Evolutionary conservation across 2,888 invertebrate genomes (phyloP), one percentile per base, ranked within the genome.

Genomic region (Protodeltote pygarga): DNA sequence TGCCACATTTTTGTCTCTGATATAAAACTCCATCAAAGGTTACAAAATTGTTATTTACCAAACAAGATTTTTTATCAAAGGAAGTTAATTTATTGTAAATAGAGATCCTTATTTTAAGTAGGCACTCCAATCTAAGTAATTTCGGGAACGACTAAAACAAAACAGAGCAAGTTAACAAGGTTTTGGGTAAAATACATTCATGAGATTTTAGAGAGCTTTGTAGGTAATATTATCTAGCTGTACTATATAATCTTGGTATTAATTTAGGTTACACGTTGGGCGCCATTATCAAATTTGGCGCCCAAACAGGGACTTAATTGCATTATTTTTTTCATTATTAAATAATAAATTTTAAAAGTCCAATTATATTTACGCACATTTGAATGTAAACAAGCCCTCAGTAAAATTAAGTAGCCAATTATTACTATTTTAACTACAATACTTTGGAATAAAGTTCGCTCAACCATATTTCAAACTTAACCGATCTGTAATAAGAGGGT

Each of bases 401-500:
- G n/a, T n/a, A n/a, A n/a, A n/a, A n/a, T n/a, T n/a, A n/a, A n/a
- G n/a, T n/a, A n/a, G n/a, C n/a, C n/a, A n/a, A n/a, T n/a, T n/a
- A n/a, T n/a, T n/a, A n/a, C n/a, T n/a, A n/a, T n/a, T n/a, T n/a
- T n/a, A n/a, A n/a, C n/a, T n/a, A n/a, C n/a, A n/a, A n/a, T n/a
- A n/a, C n/a, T n/a, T n/a, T n/a, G n/a, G n/a, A n/a, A n/a, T n/a
- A n/a, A n/a, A n/a, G 16, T 34, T 29, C 38, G 1, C 11, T 48
- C 32, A 34, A 23, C 19, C 33, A 28, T 44, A 28, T 50, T 50
- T 38, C 19, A 42, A 59, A 50, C 29, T 37, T 38, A 31, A 58
- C 59, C 59, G 34, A 55, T 58, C 51, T 44, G 19, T 58, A 34
- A 42, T 29, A 58, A 58, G 51, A 44, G 51, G 51, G 55, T 50